Conservation (phyloP, 2,113 vertebrate species). For the Phodopus roborovskii region DNA sequence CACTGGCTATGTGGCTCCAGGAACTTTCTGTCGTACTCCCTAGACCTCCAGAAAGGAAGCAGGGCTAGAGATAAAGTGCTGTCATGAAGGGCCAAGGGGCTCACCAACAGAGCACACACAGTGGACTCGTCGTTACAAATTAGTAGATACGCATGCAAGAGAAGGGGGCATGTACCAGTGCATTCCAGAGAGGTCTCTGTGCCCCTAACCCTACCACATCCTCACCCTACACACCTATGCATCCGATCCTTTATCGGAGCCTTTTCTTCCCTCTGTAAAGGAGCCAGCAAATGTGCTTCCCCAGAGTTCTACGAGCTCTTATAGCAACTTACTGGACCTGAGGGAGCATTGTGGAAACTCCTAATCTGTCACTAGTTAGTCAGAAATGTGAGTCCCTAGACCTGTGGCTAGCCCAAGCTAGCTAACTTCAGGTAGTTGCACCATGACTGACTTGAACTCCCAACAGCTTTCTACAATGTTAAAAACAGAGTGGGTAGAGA, state of each 20-base stretch:
- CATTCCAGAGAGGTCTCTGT: neutral
- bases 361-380: neutral
- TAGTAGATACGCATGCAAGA: neutral
- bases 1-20: neutral
- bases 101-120: neutral
- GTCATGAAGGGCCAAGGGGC: neutral
- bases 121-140: neutral
- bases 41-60: neutral
- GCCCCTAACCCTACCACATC: neutral
- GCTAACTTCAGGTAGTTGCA: neutral
- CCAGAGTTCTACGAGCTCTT: neutral
- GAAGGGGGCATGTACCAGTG: neutral
- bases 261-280: neutral
- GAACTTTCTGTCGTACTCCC: neutral
- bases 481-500: neutral
- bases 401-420: neutral
- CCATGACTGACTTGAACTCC: neutral
- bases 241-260: neutral
- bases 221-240: neutral
- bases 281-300: neutral
- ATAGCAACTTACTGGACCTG: neutral
- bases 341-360: neutral
- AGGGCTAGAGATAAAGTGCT: neutral
- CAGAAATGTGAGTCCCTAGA: neutral
- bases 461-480: neutral